Percentiles rank a stretch among this genome's conserved stretches.
phyloP scores from a whole-genome alignment of 1,140 invertebrate species.

The Cecropterus lyciades region DNA sequence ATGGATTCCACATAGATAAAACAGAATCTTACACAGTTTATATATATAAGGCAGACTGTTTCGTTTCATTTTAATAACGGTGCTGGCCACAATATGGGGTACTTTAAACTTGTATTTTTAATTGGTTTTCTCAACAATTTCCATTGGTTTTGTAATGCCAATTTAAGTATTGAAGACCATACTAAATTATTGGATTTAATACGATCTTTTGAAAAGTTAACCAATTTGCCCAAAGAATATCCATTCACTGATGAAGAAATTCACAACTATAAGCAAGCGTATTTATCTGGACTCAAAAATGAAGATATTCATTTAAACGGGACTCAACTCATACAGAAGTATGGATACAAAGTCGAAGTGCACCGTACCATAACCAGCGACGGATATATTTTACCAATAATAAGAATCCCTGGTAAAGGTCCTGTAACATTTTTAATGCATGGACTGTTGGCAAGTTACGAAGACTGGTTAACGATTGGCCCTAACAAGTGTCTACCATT shows the following conservation, averaged over 20 bases:
- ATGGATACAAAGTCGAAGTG: slow-evolving; percentile 43
- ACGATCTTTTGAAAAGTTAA: too few species aligned
- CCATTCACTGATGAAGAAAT: slow-evolving; percentile 6
- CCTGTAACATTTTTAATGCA: slow-evolving; percentile 86
- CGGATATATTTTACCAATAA: slow-evolving; percentile 44
- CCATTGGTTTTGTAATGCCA: too few species aligned
- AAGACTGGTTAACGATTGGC: slow-evolving; percentile 87
- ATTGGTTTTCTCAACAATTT: too few species aligned
- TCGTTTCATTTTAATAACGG: too few species aligned
- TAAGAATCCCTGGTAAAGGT: slow-evolving; percentile 42
- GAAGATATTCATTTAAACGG: slow-evolving; percentile 44
- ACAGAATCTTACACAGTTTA: too few species aligned
- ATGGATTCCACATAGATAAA: too few species aligned
- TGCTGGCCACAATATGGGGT: too few species aligned
- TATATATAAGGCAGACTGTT: too few species aligned
- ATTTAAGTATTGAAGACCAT: too few species aligned
- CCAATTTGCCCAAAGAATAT: slow-evolving; percentile 24
- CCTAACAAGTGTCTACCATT: slow-evolving; percentile 86
- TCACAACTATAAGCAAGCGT: not conserved
- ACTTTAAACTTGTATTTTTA: too few species aligned
- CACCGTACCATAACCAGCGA: slow-evolving; percentile 44
- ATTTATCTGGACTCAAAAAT: slow-evolving; percentile 19
- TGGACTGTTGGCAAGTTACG: slow-evolving; percentile 86
- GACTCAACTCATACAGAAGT: slow-evolving; percentile 47
- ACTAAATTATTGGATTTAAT: too few species aligned